Conservation (phyloP, 2,888 invertebrate genomes). For the Pristionchus exspectatus region DNA sequence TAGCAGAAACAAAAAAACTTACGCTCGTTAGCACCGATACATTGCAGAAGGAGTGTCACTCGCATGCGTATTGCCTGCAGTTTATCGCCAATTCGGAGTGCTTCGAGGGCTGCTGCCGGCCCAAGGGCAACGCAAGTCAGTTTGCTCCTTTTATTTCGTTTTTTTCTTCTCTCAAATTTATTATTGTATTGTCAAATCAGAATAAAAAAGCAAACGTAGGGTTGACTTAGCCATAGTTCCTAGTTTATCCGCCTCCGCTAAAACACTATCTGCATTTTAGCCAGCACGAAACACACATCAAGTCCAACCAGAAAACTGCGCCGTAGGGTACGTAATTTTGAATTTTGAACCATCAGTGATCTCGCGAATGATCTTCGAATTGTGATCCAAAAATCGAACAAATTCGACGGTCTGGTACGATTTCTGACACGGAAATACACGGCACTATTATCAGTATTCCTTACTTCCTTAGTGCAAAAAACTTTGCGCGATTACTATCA, state of each 20-base stretch:
- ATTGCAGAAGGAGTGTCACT: constrained; percentile 55
- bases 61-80: constrained; percentile 53
- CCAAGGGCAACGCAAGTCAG: constrained; percentile 46
- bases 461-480: too few relatives aligned
- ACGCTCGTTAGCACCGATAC: background rate
- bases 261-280: background rate
- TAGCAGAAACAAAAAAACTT: background rate
- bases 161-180: background rate
- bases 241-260: background rate
- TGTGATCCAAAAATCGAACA: too few relatives aligned
- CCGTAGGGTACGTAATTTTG: background rate
- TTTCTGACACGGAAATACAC: too few relatives aligned
- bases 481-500: too few relatives aligned
- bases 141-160: background rate
- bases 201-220: too few relatives aligned
- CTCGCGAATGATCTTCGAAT: too few relatives aligned
- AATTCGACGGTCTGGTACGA: too few relatives aligned
- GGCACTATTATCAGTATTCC: too few relatives aligned
- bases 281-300: background rate
- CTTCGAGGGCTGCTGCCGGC: constrained; percentile 50
- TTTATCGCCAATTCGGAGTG: constrained; percentile 55
- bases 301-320: background rate
- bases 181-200: too few relatives aligned
- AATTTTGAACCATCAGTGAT: too few relatives aligned
- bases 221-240: background rate